Conservation (phyloP, 2,888 invertebrate genomes). For the Cheilosia soror region DNA sequence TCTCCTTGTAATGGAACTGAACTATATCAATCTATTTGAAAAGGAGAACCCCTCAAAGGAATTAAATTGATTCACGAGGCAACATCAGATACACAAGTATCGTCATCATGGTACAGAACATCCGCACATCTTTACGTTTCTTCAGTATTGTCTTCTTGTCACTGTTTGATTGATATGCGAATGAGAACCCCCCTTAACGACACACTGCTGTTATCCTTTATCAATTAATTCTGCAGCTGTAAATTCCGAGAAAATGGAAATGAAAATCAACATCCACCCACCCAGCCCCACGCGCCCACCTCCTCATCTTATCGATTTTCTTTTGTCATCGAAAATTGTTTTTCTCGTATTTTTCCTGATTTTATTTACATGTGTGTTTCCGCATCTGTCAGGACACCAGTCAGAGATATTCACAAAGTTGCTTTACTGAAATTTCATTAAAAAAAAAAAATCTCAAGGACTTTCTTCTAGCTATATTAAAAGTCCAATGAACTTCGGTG, state of each 20-base stretch:
- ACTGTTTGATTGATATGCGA: conserved; percentile 46
- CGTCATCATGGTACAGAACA: conserved; percentile 8
- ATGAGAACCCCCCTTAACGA: not conserved
- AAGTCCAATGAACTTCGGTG: conserved; percentile 39
- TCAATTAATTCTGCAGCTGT: conserved; percentile 40
- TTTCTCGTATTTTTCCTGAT: conserved; percentile 2
- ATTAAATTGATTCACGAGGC: conserved; percentile 31
- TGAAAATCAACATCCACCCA: not conserved
- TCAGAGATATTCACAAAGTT: not conserved
- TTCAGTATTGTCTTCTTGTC: conserved; percentile 44
- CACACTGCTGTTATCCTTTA: not conserved
- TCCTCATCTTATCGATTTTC: conserved; percentile 30
- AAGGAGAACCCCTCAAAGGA: conserved; percentile 9
- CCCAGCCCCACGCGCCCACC: not conserved
- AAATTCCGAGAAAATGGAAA: not conserved
- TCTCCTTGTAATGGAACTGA: conserved; percentile 6
- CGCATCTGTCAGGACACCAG: not conserved
- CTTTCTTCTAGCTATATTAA: not conserved
- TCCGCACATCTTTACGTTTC: conserved; percentile 19
- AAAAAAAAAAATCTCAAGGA: conserved; percentile 15
- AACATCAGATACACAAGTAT: conserved; percentile 10
- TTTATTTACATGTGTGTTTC: not conserved
- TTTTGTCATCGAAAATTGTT: conserved; percentile 9
- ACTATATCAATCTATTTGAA: conserved; percentile 26
- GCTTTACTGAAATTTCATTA: conserved; percentile 15